These are phyloP conservation scores for Phoebastria nigripes DNA, from an alignment of 2,797 vertebrate genomes.

Conservation along the genomic window DNA sequence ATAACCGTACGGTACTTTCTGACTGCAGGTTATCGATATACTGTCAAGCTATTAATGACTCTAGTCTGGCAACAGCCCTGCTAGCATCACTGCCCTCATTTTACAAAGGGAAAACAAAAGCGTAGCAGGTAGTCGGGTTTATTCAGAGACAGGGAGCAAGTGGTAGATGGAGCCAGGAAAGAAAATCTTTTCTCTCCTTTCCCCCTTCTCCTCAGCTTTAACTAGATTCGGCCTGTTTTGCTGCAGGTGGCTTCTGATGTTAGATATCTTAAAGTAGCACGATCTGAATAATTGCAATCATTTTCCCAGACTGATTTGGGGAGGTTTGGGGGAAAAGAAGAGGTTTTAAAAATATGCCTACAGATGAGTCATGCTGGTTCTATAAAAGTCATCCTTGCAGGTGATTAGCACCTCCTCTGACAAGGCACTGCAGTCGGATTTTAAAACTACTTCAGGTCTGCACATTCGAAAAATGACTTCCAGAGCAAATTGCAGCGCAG, in stretches of 20 bases:
- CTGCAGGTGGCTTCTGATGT: constrained; percentile 32
- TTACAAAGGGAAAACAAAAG: neutral
- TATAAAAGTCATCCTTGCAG: constrained; percentile 58
- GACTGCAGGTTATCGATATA: neutral
- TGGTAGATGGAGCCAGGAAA: neutral
- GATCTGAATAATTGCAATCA: constrained; percentile 62
- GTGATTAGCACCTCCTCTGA: constrained; percentile 51
- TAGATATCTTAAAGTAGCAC: neutral
- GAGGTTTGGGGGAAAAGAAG: constrained; percentile 46
- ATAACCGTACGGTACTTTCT: neutral
- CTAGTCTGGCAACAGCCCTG: neutral
- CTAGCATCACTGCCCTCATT: neutral
- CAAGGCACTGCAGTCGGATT: constrained; percentile 19
- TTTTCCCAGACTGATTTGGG: constrained; percentile 44
- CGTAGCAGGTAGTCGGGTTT: neutral
- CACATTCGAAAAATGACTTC: neutral
- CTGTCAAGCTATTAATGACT: neutral
- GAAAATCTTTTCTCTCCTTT: neutral
- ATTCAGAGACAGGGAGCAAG: neutral
- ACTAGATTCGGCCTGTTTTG: neutral
- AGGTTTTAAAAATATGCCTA: constrained; percentile 56
- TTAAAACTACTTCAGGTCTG: constrained; percentile 23
- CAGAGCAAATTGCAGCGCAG: neutral
- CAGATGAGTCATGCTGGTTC: constrained; percentile 59
- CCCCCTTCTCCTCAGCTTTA: neutral